These are phyloP conservation scores for Acrobasis consociella DNA, from an alignment of 2,888 invertebrate genomes.

Conservation along the genomic window DNA sequence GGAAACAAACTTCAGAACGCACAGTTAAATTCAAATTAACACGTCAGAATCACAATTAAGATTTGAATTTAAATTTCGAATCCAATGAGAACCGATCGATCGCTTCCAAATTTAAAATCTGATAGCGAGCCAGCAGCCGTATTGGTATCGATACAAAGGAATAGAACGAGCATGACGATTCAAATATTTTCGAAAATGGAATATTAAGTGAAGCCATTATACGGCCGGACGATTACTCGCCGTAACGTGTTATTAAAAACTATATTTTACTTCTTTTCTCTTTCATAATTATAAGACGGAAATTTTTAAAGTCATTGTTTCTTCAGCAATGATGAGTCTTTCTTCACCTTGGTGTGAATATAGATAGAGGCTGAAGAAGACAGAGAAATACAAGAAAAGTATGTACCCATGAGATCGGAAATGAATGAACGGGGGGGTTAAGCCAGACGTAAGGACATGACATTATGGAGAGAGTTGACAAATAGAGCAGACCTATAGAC, in stretches of 20 bases:
- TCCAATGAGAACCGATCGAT: conserved; percentile 68
- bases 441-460: no score
- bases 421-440: no score
- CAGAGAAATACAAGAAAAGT: no score
- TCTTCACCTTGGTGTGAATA: no score
- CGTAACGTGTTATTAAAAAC: conserved; percentile 72
- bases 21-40: conserved; percentile 51
- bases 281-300: conserved; percentile 30
- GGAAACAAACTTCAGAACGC: conserved; percentile 31
- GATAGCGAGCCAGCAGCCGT: conserved; percentile 67
- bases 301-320: conserved; percentile 29
- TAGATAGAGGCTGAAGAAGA: no score
- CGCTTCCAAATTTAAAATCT: conserved; percentile 78
- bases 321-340: conserved; percentile 28
- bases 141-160: conserved; percentile 69
- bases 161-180: conserved; percentile 79
- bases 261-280: conserved; percentile 39
- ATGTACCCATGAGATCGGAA: no score
- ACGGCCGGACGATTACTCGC: conserved; percentile 72
- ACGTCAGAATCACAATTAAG: conserved; percentile 49
- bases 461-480: no score
- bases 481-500: no score
- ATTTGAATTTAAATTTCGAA: conserved; percentile 60
- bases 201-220: conserved; percentile 81
- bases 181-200: conserved; percentile 82